phyloP scores from a whole-genome alignment of 1,140 invertebrate genomes.

The Drosophila erecta region DNA sequence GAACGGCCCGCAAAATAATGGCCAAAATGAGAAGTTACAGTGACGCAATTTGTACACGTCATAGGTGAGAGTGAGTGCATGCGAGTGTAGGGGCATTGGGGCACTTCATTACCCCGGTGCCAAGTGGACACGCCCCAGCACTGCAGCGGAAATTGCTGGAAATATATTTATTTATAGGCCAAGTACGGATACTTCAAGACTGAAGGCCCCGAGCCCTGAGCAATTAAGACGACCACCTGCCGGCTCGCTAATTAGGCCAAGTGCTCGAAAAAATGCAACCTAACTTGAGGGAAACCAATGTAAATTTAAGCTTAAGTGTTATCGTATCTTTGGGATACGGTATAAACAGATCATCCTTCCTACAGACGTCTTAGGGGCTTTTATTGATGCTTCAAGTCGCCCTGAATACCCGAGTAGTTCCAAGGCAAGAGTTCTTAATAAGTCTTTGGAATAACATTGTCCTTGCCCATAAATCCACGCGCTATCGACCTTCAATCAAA shows the following conservation, averaged over 20 bases:
- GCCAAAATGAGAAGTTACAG: conserved; percentile 72
- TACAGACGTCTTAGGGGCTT: too few species aligned
- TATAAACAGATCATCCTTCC: neutral
- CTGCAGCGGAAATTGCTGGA: conserved; percentile 52
- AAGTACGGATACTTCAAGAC: conserved; percentile 27
- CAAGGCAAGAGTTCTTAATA: too few species aligned
- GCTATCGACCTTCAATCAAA: conserved; percentile 1
- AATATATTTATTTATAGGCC: conserved; percentile 57
- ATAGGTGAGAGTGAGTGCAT: conserved; percentile 35
- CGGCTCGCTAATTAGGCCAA: conserved; percentile 28
- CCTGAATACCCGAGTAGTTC: too few species aligned
- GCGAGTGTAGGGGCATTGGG: conserved; percentile 29
- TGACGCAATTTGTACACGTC: conserved; percentile 64
- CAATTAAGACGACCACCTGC: conserved; percentile 38
- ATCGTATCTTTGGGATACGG: neutral
- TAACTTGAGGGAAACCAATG: neutral
- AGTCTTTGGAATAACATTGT: too few species aligned
- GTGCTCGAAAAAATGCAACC: neutral
- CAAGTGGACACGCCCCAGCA: conserved; percentile 43
- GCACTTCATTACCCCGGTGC: conserved; percentile 48
- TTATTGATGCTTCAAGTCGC: too few species aligned
- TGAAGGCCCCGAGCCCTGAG: conserved; percentile 21
- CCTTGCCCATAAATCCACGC: neutral
- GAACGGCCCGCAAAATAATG: conserved; percentile 50
- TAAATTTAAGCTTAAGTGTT: neutral